These are phyloP conservation scores for Emydocephalus ijimae DNA, from an alignment of 2,113 vertebrate genomes.

Conservation along the genomic window DNA sequence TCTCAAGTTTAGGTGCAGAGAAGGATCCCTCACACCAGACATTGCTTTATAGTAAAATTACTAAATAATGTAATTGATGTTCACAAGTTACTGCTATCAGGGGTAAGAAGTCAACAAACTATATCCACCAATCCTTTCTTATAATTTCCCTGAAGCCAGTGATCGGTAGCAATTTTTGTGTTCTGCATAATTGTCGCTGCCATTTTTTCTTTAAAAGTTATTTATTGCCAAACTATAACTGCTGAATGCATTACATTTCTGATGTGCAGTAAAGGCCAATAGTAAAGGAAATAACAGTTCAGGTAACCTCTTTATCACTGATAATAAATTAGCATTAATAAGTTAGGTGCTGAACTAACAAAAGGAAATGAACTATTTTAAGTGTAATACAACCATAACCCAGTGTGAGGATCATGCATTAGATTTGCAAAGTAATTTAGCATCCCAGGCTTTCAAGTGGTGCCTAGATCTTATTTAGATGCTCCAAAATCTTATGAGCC, in stretches of 20 bases:
- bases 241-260: conserved; percentile 52
- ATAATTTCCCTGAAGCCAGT: conserved; percentile 32
- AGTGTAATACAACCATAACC: conserved; percentile 32
- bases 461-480: conserved; percentile 40
- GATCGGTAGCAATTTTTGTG: background rate
- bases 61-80: background rate
- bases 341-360: conserved; percentile 63
- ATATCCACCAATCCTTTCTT: conserved; percentile 25
- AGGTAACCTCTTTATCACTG: conserved; percentile 70
- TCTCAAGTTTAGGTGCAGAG: background rate
- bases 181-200: conserved; percentile 48
- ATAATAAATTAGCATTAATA: conserved; percentile 73
- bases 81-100: background rate
- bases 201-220: conserved; percentile 52
- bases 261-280: conserved; percentile 60
- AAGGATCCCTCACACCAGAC: background rate
- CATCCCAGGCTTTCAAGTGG: conserved; percentile 37
- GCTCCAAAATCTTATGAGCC: conserved; percentile 23
- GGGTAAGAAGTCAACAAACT: background rate
- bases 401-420: conserved; percentile 3
- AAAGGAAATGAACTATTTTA: conserved; percentile 58
- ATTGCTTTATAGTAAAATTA: background rate
- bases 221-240: conserved; percentile 52
- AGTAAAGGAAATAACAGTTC: conserved; percentile 68
- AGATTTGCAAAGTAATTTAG: conserved; percentile 33